Percentiles rank a stretch among this genome's conserved stretches.
These are phyloP conservation scores for Endotricha flammealis DNA, from an alignment of 2,888 invertebrate species.

Conservation along the genomic window DNA sequence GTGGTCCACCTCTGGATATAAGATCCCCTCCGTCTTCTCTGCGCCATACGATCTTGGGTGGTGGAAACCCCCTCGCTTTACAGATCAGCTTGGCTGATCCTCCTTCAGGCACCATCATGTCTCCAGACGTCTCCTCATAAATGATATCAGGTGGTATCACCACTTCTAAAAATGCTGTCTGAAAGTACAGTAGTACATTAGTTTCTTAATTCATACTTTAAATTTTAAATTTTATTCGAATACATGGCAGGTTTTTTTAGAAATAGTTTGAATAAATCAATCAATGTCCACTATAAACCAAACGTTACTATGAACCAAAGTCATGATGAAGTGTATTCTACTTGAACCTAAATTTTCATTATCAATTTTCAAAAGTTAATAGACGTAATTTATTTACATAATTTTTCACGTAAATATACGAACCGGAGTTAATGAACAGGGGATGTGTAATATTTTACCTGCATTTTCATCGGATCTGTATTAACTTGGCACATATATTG, in stretches of 20 bases:
- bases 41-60: constrained; percentile 91
- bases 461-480: constrained; percentile 96
- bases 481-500: constrained; percentile 97
- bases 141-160: constrained; percentile 94
- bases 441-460: constrained; percentile 74
- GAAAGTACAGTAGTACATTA: constrained; percentile 17
- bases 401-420: constrained; percentile 11
- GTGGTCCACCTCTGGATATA: constrained; percentile 84
- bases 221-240: too few species aligned
- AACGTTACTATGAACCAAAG: too few species aligned
- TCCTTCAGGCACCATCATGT: constrained; percentile 96
- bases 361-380: too few species aligned
- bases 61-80: constrained; percentile 90
- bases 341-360: too few species aligned
- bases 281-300: too few species aligned
- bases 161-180: constrained; percentile 93
- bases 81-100: constrained; percentile 92
- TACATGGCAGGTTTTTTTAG: too few species aligned
- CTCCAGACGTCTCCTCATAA: constrained; percentile 93
- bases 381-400: constrained; percentile 8
- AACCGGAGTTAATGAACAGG: constrained; percentile 12
- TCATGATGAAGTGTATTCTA: too few species aligned
- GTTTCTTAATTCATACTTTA: not conserved
- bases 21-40: constrained; percentile 92
- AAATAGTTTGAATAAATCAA: too few species aligned